These are phyloP conservation scores for Sapayoa aenigma DNA, from an alignment of 2,113 vertebrate genomes.

Conservation along the genomic window DNA sequence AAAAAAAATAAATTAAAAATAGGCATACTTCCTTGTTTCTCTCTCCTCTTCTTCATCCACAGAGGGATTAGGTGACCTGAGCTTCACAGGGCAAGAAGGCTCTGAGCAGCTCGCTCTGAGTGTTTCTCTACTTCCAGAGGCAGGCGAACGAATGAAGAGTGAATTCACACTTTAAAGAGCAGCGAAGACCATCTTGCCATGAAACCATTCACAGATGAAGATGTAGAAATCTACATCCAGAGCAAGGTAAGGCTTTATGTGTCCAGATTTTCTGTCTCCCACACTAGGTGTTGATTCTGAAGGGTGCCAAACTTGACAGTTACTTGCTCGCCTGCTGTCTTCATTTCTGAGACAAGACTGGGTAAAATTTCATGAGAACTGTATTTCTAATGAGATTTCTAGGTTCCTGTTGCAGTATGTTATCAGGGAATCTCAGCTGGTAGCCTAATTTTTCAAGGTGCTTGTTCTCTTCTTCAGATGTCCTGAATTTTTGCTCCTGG, in stretches of 20 bases:
- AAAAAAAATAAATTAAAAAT: neutral
- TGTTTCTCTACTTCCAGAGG: neutral
- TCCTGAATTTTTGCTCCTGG: neutral
- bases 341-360: slow-evolving; percentile 17
- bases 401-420: neutral
- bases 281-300: slow-evolving; percentile 35
- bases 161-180: neutral
- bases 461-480: neutral
- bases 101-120: neutral
- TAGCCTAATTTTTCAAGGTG: neutral
- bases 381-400: slow-evolving; percentile 57
- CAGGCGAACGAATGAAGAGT: neutral
- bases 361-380: slow-evolving; percentile 10
- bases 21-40: neutral
- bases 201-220: slow-evolving; percentile 70
- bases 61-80: neutral
- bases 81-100: neutral
- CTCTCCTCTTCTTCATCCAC: slow-evolving; percentile 1
- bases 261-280: slow-evolving; percentile 11
- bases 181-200: slow-evolving; percentile 62
- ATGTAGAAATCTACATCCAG: slow-evolving; percentile 68
- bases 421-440: neutral
- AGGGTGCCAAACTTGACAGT: slow-evolving; percentile 45
- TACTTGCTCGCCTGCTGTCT: slow-evolving; percentile 53
- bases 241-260: slow-evolving; percentile 70